Evolutionary conservation across 2,888 invertebrate species (phyloP).

Genomic region (Syrista parreyssii): DNA sequence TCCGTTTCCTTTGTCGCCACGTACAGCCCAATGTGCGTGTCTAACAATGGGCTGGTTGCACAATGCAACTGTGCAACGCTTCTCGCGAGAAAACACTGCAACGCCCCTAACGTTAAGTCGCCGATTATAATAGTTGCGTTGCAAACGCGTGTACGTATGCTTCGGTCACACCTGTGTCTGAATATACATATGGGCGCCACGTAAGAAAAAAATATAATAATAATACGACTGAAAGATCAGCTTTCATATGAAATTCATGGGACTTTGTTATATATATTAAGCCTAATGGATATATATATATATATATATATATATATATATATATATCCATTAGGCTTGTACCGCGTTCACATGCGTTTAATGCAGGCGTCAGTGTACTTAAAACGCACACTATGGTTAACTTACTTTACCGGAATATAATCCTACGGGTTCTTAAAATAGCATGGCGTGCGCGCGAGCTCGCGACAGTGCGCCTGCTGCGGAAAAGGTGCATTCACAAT

Average conservation of each 20-base stretch:
- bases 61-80: neutral
- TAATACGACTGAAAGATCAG: neutral
- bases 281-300: too few relatives aligned
- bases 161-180: neutral
- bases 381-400: conserved; percentile 26
- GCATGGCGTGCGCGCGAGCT: conserved; percentile 1
- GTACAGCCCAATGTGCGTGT: neutral
- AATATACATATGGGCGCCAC: neutral
- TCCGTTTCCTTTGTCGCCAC: neutral
- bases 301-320: too few relatives aligned
- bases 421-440: conserved; percentile 14
- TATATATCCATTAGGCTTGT: neutral
- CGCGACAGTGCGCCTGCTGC: neutral
- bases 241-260: neutral
- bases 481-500: conserved; percentile 1
- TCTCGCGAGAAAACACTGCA: neutral
- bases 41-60: conserved; percentile 2
- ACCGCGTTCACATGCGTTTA: conserved; percentile 1
- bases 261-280: neutral
- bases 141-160: neutral
- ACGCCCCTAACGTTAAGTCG: neutral
- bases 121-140: neutral
- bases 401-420: conserved; percentile 16
- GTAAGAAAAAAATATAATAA: neutral
- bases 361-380: conserved; percentile 31